A percentile compares a stretch with the other conserved stretches of the same genome.
Conservation (phyloP, 2,888 invertebrate species). For the Euzetes globulus region DNA sequence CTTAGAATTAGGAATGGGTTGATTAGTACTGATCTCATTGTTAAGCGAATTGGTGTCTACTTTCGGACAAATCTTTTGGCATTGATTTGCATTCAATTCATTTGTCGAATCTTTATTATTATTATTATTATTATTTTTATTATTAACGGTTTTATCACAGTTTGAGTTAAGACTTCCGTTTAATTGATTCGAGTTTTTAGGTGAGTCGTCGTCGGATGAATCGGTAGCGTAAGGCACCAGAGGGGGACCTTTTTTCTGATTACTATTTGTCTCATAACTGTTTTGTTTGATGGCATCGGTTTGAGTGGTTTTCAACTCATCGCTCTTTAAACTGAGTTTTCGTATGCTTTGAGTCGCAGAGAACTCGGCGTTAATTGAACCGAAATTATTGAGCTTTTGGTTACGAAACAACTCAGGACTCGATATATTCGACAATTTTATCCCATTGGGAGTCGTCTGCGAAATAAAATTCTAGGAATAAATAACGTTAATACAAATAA, state of each 20-base stretch:
- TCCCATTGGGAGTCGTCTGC: not conserved
- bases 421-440: not conserved
- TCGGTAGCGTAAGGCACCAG: constrained; percentile 48
- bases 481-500: not conserved
- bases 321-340: not conserved
- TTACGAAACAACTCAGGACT: constrained; percentile 20
- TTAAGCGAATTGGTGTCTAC: not conserved
- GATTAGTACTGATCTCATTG: not conserved
- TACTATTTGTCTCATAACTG: constrained; percentile 15
- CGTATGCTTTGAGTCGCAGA: not conserved
- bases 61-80: not conserved
- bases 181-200: not conserved
- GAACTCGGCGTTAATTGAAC: not conserved
- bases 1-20: not conserved
- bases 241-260: constrained; percentile 37
- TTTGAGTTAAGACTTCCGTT: not conserved
- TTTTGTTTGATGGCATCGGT: not conserved
- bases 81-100: not conserved
- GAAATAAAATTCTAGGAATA: not conserved
- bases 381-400: constrained; percentile 22
- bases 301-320: not conserved
- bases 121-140: not conserved
- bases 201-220: constrained; percentile 43
- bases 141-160: not conserved
- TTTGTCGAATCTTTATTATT: not conserved